Evolutionary conservation across 2,888 invertebrate genomes (phyloP), one percentile per base, ranked within the genome.

Genomic region (Oxycera nigricornis): DNA sequence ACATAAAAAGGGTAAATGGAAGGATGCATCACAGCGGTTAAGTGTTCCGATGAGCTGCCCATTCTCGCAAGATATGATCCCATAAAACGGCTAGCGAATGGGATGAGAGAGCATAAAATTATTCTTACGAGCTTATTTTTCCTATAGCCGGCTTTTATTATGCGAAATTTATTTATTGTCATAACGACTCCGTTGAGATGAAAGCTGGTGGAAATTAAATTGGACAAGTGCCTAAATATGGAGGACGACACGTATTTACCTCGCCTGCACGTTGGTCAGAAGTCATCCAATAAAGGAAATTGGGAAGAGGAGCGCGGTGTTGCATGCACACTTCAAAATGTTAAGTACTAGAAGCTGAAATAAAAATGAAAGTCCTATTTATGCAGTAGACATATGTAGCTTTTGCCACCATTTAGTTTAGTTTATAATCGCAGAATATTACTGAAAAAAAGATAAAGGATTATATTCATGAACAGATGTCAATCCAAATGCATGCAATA

Each of bases 211-310:
- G 39, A 72, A 72, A 72, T 72, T 72, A 72, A 72, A 72, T 72
- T 72, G 72, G 72, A 72, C 72, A 72, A 72, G 72, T 72, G 72
- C 72, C 72, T 72, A 72, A 72, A 72, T 72, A 57, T 41, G 72
- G 14, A 50, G 39, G 28, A 2, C 17, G 50, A 14, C 68, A 52
- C 28, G 68, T 30, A 65, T 61, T 17, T 28, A n/a, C 4, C 65
- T 24, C 4, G 35, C 22, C 28, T 65, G 65, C 20, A 35, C 20
- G 6, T 35, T n/a, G 55, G 1, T 14, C n/a, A 55, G 14, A 22
- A 59, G 59, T 28, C 59, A 59, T 30, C n/a, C 7, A 11, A 17
- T 3, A 59, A 14, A 30, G 28, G 30, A 28, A 3, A 28, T 9
- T 6, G n/a, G 4, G n/a, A 2, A 28, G 30, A 4, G 30, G 11